Evolutionary conservation across 2,888 invertebrate species (phyloP).

Genomic region (Tholera decimalis): DNA sequence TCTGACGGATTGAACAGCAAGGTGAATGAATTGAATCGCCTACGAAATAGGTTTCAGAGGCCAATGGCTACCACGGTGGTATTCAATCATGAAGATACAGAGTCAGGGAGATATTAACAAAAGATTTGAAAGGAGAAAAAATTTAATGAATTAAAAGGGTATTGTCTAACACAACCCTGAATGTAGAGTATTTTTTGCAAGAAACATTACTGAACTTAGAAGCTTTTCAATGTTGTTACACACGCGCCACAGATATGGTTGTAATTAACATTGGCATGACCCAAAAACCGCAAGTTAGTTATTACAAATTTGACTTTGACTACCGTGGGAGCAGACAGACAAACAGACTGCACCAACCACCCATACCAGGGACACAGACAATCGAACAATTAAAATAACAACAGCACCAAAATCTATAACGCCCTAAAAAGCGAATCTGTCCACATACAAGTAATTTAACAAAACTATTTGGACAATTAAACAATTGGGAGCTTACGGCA

Average conservation of each 20-base stretch:
- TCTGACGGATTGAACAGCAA: slow-evolving; percentile 31
- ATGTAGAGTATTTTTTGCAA: slow-evolving; percentile 17
- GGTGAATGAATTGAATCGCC: slow-evolving; percentile 46
- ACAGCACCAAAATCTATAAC: slow-evolving; percentile 65
- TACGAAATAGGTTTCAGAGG: slow-evolving; percentile 24
- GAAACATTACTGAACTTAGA: slow-evolving; percentile 11
- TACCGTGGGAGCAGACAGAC: slow-evolving; percentile 76
- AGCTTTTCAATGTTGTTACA: slow-evolving; percentile 35
- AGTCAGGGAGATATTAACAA: not conserved
- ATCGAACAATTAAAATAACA: slow-evolving; percentile 81
- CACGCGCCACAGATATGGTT: slow-evolving; percentile 25
- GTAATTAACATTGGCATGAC: slow-evolving; percentile 72
- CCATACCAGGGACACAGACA: slow-evolving; percentile 76
- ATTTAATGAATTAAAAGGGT: not conserved
- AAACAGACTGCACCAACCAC: slow-evolving; percentile 61
- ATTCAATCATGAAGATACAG: not conserved
- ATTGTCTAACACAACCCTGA: slow-evolving; percentile 10
- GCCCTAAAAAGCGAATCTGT: slow-evolving; percentile 74
- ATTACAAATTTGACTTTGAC: slow-evolving; percentile 83
- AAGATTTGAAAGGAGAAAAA: slow-evolving; percentile 1
- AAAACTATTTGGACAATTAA: slow-evolving; percentile 86
- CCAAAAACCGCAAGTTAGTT: slow-evolving; percentile 72
- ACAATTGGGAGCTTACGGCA: slow-evolving; percentile 88
- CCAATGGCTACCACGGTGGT: slow-evolving; percentile 11
- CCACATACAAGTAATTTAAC: slow-evolving; percentile 78